Percentiles rank a stretch among this genome's conserved stretches.
phyloP scores from a whole-genome alignment of 2,797 vertebrate species.

The Ctenochaetus hawaiiensis region DNA sequence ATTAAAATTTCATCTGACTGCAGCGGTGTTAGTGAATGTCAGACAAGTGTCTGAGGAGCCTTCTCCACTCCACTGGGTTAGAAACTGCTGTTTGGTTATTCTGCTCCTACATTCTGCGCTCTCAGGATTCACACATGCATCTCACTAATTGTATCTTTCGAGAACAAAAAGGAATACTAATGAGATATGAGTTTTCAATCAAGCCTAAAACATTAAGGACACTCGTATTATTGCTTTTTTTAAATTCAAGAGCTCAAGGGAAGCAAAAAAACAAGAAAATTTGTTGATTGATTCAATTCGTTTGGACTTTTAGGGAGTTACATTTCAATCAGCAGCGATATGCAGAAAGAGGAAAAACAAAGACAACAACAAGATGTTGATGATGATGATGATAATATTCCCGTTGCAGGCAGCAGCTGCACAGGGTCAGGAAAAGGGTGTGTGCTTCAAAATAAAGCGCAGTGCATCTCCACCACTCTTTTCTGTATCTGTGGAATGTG shows the following conservation, averaged over 20 bases:
- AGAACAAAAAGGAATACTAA: slow-evolving; percentile 77
- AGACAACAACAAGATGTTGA: slow-evolving; percentile 23
- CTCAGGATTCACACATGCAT: slow-evolving; percentile 64
- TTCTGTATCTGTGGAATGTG: slow-evolving; percentile 59
- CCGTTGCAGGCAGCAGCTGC: slow-evolving; percentile 66
- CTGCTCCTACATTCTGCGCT: slow-evolving; percentile 63
- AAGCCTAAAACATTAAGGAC: slow-evolving; percentile 64
- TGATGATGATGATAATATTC: slow-evolving; percentile 56
- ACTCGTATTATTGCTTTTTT: slow-evolving; percentile 48
- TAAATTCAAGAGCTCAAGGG: slow-evolving; percentile 25
- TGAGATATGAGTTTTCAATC: slow-evolving; percentile 78
- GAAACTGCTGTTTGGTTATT: slow-evolving; percentile 76
- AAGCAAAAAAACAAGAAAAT: slow-evolving; percentile 35
- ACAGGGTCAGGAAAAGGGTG: slow-evolving; percentile 61
- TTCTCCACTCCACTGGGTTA: slow-evolving; percentile 60
- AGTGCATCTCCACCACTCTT: slow-evolving; percentile 58
- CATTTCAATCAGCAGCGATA: slow-evolving; percentile 54
- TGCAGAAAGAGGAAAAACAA: slow-evolving; percentile 27
- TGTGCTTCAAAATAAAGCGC: slow-evolving; percentile 56
- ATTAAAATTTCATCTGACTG: slow-evolving; percentile 84
- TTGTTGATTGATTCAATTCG: slow-evolving; percentile 53
- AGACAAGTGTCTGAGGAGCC: slow-evolving; percentile 80
- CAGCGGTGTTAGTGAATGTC: slow-evolving; percentile 80
- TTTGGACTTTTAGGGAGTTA: slow-evolving; percentile 34
- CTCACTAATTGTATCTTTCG: slow-evolving; percentile 77